phyloP scores from a whole-genome alignment of 2,113 vertebrate genomes.

The Muntiacus reevesi region DNA sequence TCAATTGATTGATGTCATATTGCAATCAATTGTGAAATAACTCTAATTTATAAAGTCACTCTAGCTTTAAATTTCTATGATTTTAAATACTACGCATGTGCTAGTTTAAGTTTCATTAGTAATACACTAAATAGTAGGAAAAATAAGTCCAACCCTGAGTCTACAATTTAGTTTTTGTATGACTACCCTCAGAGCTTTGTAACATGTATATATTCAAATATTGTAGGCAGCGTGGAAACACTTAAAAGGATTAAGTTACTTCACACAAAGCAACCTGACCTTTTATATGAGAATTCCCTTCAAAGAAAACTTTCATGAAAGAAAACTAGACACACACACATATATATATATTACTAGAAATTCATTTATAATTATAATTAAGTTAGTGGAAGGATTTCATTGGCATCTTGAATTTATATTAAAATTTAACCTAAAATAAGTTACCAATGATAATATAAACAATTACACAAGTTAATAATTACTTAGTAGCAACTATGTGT shows the following conservation, averaged over 20 bases:
- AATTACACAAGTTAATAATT: not conserved
- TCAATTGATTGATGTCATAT: not conserved
- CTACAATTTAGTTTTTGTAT: not conserved
- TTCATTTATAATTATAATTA: not conserved
- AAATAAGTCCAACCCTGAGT: not conserved
- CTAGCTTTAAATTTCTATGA: not conserved
- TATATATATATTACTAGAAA: not conserved
- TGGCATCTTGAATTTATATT: not conserved
- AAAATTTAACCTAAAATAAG: not conserved
- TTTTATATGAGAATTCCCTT: not conserved
- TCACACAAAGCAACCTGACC: not conserved
- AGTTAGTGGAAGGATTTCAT: not conserved
- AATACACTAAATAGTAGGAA: not conserved
- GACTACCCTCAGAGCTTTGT: not conserved
- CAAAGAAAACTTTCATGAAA: not conserved
- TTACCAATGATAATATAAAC: not conserved
- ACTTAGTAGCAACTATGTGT: not conserved
- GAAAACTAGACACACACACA: not conserved
- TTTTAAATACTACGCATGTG: not conserved
- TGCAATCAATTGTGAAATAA: not conserved
- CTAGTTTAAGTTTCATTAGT: not conserved
- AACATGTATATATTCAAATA: not conserved
- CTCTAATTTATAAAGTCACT: not conserved
- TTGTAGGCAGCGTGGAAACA: not conserved
- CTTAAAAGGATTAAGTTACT: not conserved